These are phyloP conservation scores for Drosophila formosana DNA, from an alignment of 2,888 invertebrate genomes.

Conservation along the genomic window DNA sequence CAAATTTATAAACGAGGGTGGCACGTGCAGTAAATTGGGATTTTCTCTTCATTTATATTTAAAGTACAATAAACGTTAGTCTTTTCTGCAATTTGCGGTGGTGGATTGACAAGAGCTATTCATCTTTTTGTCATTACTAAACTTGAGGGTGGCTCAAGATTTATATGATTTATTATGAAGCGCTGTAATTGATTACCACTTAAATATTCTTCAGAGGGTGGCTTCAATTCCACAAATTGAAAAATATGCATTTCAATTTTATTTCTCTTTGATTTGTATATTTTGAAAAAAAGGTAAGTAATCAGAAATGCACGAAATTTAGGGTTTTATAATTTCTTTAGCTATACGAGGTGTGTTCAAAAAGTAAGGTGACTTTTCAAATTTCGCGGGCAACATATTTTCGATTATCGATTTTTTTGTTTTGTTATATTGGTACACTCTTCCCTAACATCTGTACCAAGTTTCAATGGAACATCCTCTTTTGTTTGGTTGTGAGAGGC, in stretches of 20 bases:
- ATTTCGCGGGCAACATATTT: no score
- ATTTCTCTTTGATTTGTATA: not conserved
- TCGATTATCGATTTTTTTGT: no score
- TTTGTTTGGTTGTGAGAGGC: no score
- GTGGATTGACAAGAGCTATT: not conserved
- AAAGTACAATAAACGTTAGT: not conserved
- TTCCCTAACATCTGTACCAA: no score
- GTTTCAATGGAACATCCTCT: no score
- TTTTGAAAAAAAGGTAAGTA: no score
- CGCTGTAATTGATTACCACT: not conserved
- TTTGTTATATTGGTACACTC: no score
- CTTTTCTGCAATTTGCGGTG: not conserved
- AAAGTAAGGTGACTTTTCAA: no score
- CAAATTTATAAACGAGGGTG: not conserved
- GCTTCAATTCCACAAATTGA: not conserved
- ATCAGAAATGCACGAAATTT: no score
- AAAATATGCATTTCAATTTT: not conserved
- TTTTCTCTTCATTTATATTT: not conserved
- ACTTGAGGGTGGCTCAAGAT: constrained; percentile 1
- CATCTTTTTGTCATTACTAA: not conserved
- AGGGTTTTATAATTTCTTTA: no score
- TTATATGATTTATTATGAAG: not conserved
- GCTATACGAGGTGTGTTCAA: no score
- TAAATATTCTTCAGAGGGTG: not conserved
- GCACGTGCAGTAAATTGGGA: not conserved